These are phyloP conservation scores for Psittacula derbiana DNA, from an alignment of 2,797 vertebrate species.

Conservation along the genomic window DNA sequence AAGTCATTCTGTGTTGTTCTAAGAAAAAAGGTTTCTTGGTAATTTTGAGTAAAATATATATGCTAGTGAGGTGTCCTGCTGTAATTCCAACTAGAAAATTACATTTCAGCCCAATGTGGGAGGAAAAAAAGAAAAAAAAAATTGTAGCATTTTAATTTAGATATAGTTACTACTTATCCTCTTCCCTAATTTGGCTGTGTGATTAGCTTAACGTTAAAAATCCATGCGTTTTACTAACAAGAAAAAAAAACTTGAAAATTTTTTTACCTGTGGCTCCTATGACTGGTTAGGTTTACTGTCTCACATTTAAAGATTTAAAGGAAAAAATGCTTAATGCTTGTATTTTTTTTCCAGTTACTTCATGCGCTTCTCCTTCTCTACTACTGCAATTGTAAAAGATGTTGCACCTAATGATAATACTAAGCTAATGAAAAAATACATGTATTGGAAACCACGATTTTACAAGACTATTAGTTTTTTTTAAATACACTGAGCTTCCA, in stretches of 20 bases:
- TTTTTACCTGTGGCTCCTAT: not conserved
- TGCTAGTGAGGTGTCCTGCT: not conserved
- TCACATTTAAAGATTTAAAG: not conserved
- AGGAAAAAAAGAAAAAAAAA: not conserved
- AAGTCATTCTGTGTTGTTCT: not conserved
- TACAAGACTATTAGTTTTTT: not conserved
- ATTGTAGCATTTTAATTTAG: not conserved
- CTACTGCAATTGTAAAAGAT: not conserved
- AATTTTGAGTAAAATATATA: not conserved
- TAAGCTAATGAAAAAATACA: not conserved
- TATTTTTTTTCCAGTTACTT: not conserved
- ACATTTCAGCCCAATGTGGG: not conserved
- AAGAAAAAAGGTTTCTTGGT: not conserved
- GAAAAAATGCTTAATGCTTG: not conserved
- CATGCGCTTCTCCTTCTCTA: not conserved
- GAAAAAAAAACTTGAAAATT: not conserved
- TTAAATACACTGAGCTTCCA: not conserved
- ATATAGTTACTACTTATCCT: not conserved
- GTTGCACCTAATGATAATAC: not conserved
- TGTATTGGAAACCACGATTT: not conserved
- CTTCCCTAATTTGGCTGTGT: not conserved
- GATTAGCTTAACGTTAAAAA: not conserved
- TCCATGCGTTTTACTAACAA: not conserved
- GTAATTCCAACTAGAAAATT: constrained; percentile 4
- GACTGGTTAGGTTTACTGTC: not conserved